A percentile compares a stretch with the other conserved stretches of the same genome.
Evolutionary conservation across 2,888 invertebrate genomes (phyloP).

Genomic region (Habroteleia sp.): DNA sequence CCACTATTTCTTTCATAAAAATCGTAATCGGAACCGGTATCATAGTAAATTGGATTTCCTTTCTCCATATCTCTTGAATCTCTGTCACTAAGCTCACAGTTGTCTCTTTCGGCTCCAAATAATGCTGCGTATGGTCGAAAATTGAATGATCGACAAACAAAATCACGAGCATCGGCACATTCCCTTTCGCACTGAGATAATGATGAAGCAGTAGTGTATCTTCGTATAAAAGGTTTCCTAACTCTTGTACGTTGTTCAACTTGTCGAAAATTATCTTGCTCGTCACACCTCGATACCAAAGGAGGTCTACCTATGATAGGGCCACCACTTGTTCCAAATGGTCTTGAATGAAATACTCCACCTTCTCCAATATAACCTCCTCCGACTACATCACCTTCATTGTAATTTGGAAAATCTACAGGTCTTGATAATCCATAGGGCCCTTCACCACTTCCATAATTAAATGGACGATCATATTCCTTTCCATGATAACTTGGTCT

Average conservation of each 20-base stretch:
- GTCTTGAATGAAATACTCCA: slow-evolving; percentile 75
- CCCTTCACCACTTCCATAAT: slow-evolving; percentile 66
- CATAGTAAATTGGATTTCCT: slow-evolving; percentile 92
- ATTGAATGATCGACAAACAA: slow-evolving; percentile 87
- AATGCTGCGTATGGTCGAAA: slow-evolving; percentile 85
- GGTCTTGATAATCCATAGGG: slow-evolving; percentile 70
- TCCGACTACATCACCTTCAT: slow-evolving; percentile 78
- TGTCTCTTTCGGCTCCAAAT: slow-evolving; percentile 87
- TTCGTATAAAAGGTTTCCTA: slow-evolving; percentile 88
- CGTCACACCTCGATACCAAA: slow-evolving; percentile 87
- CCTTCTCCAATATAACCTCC: slow-evolving; percentile 77
- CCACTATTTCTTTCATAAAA: slow-evolving; percentile 91
- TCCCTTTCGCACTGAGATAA: slow-evolving; percentile 91
- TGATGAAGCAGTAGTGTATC: slow-evolving; percentile 87
- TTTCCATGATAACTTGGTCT: slow-evolving; percentile 63
- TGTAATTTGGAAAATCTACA: slow-evolving; percentile 72
- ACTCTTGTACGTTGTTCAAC: slow-evolving; percentile 89
- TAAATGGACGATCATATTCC: slow-evolving; percentile 65
- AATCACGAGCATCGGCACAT: slow-evolving; percentile 87
- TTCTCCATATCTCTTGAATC: slow-evolving; percentile 92
- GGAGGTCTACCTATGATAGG: slow-evolving; percentile 81
- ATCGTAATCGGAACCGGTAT: slow-evolving; percentile 90
- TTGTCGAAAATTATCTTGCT: slow-evolving; percentile 91
- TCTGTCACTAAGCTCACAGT: slow-evolving; percentile 94
- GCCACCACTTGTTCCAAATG: slow-evolving; percentile 78